Evolutionary conservation across 2,113 vertebrate genomes (phyloP), one percentile per base, ranked within the genome.

Genomic region (Dendropsophus ebraccatus): DNA sequence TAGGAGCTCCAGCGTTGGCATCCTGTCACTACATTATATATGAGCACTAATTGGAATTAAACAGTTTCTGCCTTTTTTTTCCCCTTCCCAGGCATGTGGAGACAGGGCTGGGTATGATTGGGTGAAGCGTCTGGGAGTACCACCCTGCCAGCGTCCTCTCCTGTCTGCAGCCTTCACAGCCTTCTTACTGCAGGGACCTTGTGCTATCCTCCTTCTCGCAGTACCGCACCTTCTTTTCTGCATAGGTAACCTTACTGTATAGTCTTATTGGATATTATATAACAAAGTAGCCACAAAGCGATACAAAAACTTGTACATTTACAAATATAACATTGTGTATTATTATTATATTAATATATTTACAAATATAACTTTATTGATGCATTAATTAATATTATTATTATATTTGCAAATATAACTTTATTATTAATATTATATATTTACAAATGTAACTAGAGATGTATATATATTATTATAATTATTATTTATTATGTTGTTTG

Each of bases 21-120:
- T 76, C 56, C 83, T 85, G 73, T 65, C 74, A 65, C 60, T 85
- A 60, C 58, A 79, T 79, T 85, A 85, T 78, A 47, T 52, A 85
- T 54, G 52, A 52, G 75, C 83, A 37, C 60, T 78, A 69, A 85
- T 52, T 85, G 75, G 58, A 80, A 67, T 69, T 45, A 78, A 77
- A 67, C 83, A 4, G 74, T 28, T 80, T 37, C 75, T 86, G 30
- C 62, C 23, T 35, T 86, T 80, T 72, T 28, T n/a, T n/a, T n/a
- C n/a, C 84, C 41, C 56, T 28, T 62, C 56, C 30, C 56, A 77
- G 45, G 28, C 19, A n/a, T 50, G 74, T n/a, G 50, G 32, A 70
- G 47, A 52, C 37, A 32, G 73, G 7, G 56, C 54, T 77, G 41
- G 16, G 17, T 80, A 6, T 70, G 75, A 86, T 86, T 72, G 75